Base-by-base conservation (phyloP, 2,888 invertebrate genomes). In the Eupeodes luniger region DNA sequence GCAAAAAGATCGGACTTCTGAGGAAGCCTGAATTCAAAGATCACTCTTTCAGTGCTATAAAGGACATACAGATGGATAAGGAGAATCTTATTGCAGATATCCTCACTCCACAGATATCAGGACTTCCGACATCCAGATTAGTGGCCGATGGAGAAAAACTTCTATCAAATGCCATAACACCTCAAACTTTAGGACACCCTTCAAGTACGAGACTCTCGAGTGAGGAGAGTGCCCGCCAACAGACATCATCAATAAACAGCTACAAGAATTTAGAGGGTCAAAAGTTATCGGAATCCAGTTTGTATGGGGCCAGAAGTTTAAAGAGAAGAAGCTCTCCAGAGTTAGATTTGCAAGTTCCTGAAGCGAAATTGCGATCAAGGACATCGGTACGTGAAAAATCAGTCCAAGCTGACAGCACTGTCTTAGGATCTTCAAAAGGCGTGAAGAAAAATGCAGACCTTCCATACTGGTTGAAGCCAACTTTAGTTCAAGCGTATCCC, bases 401-500 rank as follows among this genome's bases (percentile, higher is more conserved):
- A 1, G 76, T 85, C 16, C 90, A 90, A 84, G 81, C 72, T 7
- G 82, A 89, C 49, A 55, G 27, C 12, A 34, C 80, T 7, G 44
- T 5, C 0, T 11, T 19, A n/a, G 47, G 16, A 10, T 11, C 53
- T 7, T 55, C 57, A 1, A 72, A 79, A 40, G 51, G 14, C 7
- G 51, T 9, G 14, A 40, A 47, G 11, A 88, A 90, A 69, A 84
- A 64, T 55, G 53, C 89, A 4, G 89, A 91, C n/a, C 64, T 92
- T 12, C 93, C 93, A 0, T 91, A 90, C 76, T 94, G 93, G 94
- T 89, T 94, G n/a, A 92, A 92, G 85, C 92, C 92, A 5, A 91
- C 92, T 3, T 86, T 93, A 12, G 92, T 94, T 6, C 92, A 94
- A 89, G 93, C 94, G 7, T 94, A 95, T 93, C 95, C 95, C 16